Evolutionary conservation across 2,113 vertebrate genomes (phyloP), one percentile per base, ranked within the genome.

Genomic region (Donacobius atricapilla): DNA sequence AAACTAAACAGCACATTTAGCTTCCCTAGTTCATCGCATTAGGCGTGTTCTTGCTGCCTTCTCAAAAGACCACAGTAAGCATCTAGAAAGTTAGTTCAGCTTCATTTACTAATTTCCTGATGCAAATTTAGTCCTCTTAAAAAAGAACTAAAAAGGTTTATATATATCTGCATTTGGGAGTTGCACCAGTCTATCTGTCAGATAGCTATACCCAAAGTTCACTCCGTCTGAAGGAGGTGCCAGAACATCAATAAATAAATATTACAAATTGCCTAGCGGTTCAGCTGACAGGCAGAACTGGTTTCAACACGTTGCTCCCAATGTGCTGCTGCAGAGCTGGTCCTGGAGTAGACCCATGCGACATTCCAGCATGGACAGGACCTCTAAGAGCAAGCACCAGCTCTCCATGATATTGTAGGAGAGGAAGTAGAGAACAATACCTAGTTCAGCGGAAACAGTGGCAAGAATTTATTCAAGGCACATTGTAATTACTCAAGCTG

Each of bases 391-490:
- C 31, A 5, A 23, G 42, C 75, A 92, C 81, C 82, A 93, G 83
- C 80, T 64, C 86, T 81, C 65, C 40, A 23, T 73, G 72, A 78
- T 82, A 35, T 5, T 69, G 89, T 17, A 94, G 93, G 60, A 92
- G 69, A 96, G 96, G 96, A 97, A 95, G 88, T 7, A 83, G 85
- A 83, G 92, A 96, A 96, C 94, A 96, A 96, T 97, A 31, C 94
- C 15, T 2, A 50, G 76, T 87, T 92, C 94, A 83, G 31, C 61
- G 92, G 94, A 94, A 97, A 78, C 83, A 68, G 94, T 93, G 95
- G 96, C 93, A 92, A 94, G 93, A 94, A 94, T 93, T 96, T 96
- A 87, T 92, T 92, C 88, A 57, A 96, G 83, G 88, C 88, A 61
- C 40, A 5, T 48, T 92, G 69, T 96, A 94, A 96, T 97, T 90